These are phyloP conservation scores for Coelopa pilipes DNA, from an alignment of 2,888 invertebrate genomes.

Conservation along the genomic window DNA sequence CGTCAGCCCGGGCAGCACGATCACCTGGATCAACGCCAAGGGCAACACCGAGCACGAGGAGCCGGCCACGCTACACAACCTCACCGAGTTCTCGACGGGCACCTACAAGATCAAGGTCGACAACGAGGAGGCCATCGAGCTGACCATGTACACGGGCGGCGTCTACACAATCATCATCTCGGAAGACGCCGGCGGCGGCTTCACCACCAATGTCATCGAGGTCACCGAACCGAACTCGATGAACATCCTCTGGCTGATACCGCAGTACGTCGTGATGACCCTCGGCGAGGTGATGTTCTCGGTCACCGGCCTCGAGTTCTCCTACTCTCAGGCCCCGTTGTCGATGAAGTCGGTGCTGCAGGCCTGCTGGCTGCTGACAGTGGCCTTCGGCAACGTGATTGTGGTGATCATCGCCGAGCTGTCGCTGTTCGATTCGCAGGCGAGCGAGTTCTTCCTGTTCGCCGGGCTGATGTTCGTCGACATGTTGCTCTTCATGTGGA, in stretches of 20 bases:
- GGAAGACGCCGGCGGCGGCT: constrained; percentile 35
- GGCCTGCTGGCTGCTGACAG: constrained; percentile 93
- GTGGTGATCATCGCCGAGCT: constrained; percentile 89
- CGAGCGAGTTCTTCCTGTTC: constrained; percentile 89
- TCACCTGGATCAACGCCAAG: constrained; percentile 51
- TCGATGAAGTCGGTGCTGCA: constrained; percentile 95
- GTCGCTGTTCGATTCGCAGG: constrained; percentile 80
- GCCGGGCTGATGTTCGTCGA: constrained; percentile 87
- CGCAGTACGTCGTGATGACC: constrained; percentile 77
- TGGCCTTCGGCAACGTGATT: constrained; percentile 92
- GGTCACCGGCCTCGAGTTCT: constrained; percentile 77
- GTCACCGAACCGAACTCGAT: constrained; percentile 68
- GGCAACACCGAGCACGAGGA: constrained; percentile 45
- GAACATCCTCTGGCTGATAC: constrained; percentile 74
- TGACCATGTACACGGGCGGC: constrained; percentile 59
- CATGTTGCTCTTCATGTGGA: constrained; percentile 82
- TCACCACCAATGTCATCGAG: constrained; percentile 38
- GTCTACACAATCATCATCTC: constrained; percentile 61
- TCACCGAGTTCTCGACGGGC: constrained; percentile 49
- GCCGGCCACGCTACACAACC: constrained; percentile 43
- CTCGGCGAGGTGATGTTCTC: constrained; percentile 75
- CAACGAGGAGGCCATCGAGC: constrained; percentile 19
- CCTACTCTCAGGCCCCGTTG: constrained; percentile 75
- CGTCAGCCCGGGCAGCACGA: constrained; percentile 41
- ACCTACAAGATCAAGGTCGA: constrained; percentile 52